phyloP scores from a whole-genome alignment of 2,797 vertebrate species.

The Microtus agrestis region DNA sequence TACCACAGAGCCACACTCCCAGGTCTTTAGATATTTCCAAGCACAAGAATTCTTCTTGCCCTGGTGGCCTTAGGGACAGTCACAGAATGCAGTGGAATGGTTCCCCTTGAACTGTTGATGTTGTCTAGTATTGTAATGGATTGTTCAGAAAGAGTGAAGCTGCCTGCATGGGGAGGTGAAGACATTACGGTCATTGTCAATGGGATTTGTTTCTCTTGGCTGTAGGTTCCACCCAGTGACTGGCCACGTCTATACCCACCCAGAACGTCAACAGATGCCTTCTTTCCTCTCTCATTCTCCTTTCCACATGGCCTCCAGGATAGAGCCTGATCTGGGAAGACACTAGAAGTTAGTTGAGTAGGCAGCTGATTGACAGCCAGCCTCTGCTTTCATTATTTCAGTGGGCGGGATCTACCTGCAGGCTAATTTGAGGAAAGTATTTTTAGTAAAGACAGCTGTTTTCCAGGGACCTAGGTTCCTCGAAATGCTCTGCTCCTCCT shows the following conservation, averaged over 20 bases:
- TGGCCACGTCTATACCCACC: background rate
- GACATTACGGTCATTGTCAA: background rate
- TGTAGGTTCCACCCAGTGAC: background rate
- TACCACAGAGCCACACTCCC: background rate
- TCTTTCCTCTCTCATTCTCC: background rate
- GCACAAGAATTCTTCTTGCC: background rate
- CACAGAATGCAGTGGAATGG: background rate
- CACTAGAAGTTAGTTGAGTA: background rate
- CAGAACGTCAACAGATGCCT: background rate
- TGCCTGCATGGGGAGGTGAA: background rate
- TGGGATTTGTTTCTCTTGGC: background rate
- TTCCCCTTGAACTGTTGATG: too few species aligned
- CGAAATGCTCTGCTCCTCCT: slow-evolving; percentile 13
- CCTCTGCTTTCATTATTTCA: slow-evolving; percentile 10
- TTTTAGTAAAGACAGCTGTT: slow-evolving; percentile 60
- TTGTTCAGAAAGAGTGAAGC: background rate
- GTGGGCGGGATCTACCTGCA: slow-evolving; percentile 24
- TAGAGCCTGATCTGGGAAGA: background rate
- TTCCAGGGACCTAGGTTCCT: slow-evolving; percentile 44
- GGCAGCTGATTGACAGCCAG: slow-evolving; percentile 4
- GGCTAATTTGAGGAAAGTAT: slow-evolving; percentile 37
- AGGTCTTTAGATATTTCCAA: background rate
- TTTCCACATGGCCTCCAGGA: background rate
- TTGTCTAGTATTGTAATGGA: background rate
- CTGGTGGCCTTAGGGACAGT: background rate